phyloP scores from a whole-genome alignment of 2,888 invertebrate species.

The Myopa testacea region DNA sequence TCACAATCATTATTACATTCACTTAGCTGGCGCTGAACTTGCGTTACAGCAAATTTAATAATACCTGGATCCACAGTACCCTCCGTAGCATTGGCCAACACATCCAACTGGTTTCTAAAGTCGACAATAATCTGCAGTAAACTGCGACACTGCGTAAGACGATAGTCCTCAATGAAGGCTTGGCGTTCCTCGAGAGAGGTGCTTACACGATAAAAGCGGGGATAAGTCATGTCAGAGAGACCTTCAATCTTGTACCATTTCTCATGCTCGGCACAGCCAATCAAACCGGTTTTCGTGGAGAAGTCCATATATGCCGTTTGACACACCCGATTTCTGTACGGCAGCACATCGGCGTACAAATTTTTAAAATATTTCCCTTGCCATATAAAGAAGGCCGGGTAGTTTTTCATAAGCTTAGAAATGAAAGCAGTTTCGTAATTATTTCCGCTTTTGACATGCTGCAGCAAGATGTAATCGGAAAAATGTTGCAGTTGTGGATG shows the following conservation, averaged over 20 bases:
- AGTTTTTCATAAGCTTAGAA: slow-evolving; percentile 73
- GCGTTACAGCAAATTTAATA: background rate
- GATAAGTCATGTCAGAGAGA: slow-evolving; percentile 72
- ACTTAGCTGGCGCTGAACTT: background rate
- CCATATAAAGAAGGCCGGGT: slow-evolving; percentile 80
- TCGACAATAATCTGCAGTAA: background rate
- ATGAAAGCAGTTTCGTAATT: slow-evolving; percentile 67
- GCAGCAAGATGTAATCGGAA: slow-evolving; percentile 57
- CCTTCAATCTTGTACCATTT: slow-evolving; percentile 59
- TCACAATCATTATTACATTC: background rate
- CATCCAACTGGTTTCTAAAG: background rate
- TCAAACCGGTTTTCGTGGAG: slow-evolving; percentile 69
- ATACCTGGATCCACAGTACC: background rate
- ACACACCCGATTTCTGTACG: slow-evolving; percentile 58
- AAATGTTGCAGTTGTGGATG: slow-evolving; percentile 60
- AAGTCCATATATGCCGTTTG: slow-evolving; percentile 63
- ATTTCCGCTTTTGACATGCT: slow-evolving; percentile 61
- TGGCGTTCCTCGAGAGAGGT: slow-evolving; percentile 55
- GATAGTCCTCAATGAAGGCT: slow-evolving; percentile 49
- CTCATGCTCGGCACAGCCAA: slow-evolving; percentile 59
- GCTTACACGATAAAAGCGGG: slow-evolving; percentile 71
- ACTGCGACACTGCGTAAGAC: slow-evolving; percentile 4
- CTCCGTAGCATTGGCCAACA: background rate
- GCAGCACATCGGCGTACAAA: slow-evolving; percentile 51
- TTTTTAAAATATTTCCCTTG: slow-evolving; percentile 67